Conservation (phyloP, 2,888 invertebrate species). For the Epinotia ramella region DNA sequence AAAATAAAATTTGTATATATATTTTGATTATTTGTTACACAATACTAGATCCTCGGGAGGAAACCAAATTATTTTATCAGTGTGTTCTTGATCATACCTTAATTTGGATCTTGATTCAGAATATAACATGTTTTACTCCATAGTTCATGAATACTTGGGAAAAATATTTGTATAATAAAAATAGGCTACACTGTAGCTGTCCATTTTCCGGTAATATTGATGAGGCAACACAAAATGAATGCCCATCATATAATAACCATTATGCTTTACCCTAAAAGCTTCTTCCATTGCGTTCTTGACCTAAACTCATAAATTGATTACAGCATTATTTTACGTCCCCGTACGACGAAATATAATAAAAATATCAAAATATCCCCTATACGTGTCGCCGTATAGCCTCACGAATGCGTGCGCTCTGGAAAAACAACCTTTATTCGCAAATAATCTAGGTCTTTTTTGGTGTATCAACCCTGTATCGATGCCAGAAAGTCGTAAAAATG, state of each 20-base stretch:
- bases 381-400: slow-evolving; percentile 31
- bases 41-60: no score
- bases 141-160: no score
- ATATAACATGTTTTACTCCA: no score
- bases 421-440: slow-evolving; percentile 10
- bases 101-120: no score
- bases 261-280: slow-evolving; percentile 12
- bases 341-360: slow-evolving; percentile 41
- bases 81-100: no score
- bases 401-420: background rate
- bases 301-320: slow-evolving; percentile 40
- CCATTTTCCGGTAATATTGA: background rate
- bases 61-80: no score
- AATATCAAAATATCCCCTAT: slow-evolving; percentile 38
- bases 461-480: slow-evolving; percentile 12
- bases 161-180: no score
- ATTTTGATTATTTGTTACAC: no score
- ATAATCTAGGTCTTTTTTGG: background rate
- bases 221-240: slow-evolving; percentile 5
- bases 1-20: no score
- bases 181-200: no score
- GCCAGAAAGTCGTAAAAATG: slow-evolving; percentile 52
- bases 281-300: slow-evolving; percentile 21
- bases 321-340: slow-evolving; percentile 36
- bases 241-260: slow-evolving; percentile 12